These are phyloP conservation scores for Acromyrmex echinatior DNA, from an alignment of 1,140 invertebrate genomes.

Conservation along the genomic window DNA sequence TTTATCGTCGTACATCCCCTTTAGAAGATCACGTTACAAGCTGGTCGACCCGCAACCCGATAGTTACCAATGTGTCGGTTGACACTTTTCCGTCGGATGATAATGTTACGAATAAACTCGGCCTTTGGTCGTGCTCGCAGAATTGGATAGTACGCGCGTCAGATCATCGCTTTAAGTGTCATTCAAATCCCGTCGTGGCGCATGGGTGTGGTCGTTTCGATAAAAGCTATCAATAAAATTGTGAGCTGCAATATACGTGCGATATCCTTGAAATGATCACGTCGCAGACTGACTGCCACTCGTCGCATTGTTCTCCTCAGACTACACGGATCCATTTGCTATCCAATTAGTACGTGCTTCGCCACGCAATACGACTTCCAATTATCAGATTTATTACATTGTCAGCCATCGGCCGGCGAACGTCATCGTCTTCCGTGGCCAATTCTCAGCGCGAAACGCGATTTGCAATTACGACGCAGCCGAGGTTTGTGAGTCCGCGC, in stretches of 20 bases:
- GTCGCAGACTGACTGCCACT: not conserved
- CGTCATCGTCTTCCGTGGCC: conserved; percentile 29
- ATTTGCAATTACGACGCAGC: conserved; percentile 49
- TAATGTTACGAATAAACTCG: conserved; percentile 67
- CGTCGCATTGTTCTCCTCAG: not conserved
- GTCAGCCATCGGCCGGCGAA: not conserved
- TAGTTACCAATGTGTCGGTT: conserved; percentile 54
- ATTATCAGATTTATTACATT: conserved; percentile 54
- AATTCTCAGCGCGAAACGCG: conserved; percentile 46
- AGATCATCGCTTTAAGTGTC: conserved; percentile 34
- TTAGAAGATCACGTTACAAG: conserved; percentile 67
- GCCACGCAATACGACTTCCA: conserved; percentile 4
- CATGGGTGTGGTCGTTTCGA: conserved; percentile 25
- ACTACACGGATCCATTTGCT: not conserved
- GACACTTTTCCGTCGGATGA: conserved; percentile 61
- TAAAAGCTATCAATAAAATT: conserved; percentile 42
- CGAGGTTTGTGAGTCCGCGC: conserved; percentile 19
- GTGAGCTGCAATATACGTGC: not conserved
- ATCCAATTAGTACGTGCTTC: conserved; percentile 29
- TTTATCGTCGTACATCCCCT: conserved; percentile 66
- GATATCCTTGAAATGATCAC: not conserved
- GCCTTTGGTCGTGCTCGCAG: conserved; percentile 2
- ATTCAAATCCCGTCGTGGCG: conserved; percentile 35
- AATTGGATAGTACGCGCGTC: conserved; percentile 45
- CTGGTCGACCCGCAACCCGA: conserved; percentile 49